A percentile compares a stretch with the other conserved stretches of the same genome.
phyloP scores from a whole-genome alignment of 2,113 vertebrate species.

The Pogonocichla stellata region DNA sequence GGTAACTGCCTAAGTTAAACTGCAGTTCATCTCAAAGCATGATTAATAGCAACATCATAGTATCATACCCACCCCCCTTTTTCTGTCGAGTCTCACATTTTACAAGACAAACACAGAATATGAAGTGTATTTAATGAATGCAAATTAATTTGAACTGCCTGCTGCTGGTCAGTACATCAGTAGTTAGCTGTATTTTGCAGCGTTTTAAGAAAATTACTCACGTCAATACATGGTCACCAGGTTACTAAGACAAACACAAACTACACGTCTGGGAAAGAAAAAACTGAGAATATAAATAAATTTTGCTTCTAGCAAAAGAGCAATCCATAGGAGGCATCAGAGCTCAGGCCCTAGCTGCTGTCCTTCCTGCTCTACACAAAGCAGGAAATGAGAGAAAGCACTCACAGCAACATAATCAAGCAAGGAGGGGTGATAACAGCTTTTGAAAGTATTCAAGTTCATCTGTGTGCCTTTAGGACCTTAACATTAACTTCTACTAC shows the following conservation, averaged over 20 bases:
- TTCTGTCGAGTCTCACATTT: not conserved
- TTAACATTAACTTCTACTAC: not conserved
- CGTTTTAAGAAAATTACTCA: fast-evolving
- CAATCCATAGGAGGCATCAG: not conserved
- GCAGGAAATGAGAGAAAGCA: not conserved
- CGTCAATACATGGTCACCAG: not conserved
- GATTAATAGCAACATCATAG: not conserved
- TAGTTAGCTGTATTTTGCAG: not conserved
- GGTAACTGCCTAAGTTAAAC: not conserved
- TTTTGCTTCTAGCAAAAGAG: not conserved
- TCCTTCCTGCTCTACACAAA: not conserved
- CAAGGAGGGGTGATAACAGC: not conserved
- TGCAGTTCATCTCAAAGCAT: not conserved
- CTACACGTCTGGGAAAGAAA: not conserved
- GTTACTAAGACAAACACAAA: not conserved
- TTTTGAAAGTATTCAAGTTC: not conserved
- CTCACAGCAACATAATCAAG: not conserved
- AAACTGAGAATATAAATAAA: not conserved
- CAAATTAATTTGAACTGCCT: not conserved
- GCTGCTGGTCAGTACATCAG: not conserved
- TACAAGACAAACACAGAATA: not conserved
- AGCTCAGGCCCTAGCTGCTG: not conserved
- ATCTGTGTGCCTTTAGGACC: not conserved
- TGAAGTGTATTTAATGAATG: not conserved
- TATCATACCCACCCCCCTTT: not conserved